phyloP scores from a whole-genome alignment of 2,113 vertebrate genomes.

The Pampusana beccarii region DNA sequence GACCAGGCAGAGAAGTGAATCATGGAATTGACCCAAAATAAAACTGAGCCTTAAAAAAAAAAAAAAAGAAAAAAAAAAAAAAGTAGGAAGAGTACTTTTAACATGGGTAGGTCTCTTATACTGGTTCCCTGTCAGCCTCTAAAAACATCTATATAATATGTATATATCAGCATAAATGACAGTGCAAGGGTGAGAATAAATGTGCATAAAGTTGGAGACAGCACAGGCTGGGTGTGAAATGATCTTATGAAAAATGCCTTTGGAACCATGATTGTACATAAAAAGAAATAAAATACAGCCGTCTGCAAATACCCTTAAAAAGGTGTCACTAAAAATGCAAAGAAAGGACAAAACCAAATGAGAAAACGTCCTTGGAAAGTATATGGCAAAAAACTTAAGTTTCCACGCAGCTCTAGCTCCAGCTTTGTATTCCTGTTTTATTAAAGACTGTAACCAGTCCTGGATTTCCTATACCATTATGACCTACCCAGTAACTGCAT shows the following conservation, averaged over 20 bases:
- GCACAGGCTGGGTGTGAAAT: background rate
- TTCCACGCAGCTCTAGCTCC: background rate
- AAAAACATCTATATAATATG: background rate
- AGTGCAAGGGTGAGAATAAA: background rate
- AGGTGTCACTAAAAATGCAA: background rate
- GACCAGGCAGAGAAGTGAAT: background rate
- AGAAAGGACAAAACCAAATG: background rate
- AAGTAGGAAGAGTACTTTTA: background rate
- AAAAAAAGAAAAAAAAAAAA: background rate
- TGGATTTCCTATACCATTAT: background rate
- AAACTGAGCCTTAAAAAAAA: background rate
- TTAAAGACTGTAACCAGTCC: background rate
- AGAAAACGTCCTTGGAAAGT: background rate
- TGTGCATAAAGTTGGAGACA: background rate
- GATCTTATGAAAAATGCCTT: background rate
- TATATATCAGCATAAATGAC: background rate
- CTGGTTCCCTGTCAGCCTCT: background rate
- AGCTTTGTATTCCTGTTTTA: background rate
- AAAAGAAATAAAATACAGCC: background rate
- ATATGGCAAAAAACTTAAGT: background rate
- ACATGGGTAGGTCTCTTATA: background rate
- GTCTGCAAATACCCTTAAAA: background rate
- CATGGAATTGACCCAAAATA: background rate
- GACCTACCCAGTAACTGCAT: background rate
- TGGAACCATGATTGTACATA: background rate